Base-by-base conservation (phyloP, 2,797 vertebrate genomes). In the Phoxinus dragarum region DNA sequence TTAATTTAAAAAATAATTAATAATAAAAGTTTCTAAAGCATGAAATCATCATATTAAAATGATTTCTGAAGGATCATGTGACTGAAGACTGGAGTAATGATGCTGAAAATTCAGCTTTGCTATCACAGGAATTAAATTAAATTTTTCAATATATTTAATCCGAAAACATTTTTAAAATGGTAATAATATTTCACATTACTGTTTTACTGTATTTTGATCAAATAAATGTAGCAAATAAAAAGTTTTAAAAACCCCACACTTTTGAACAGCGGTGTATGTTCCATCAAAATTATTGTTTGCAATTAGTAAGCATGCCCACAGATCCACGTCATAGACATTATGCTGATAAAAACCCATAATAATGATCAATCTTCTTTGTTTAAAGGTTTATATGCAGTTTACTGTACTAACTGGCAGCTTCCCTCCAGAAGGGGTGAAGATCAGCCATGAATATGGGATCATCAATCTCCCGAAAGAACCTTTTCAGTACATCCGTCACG, bases 381-480 rank as follows among this genome's bases (percentile, higher is more conserved):
- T 59, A 6, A 21, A 82, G 10, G 10, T 38, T n/a, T 12, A n/a
- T 16, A 64, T 38, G 3, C 19, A 72, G 27, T 56, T 49, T 69
- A 74, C 23, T 52, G 42, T 64, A 91, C 90, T 90, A 31, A 97
- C 97, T 97, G 27, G 98, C 97, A 71, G 98, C 97, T 47, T 96
- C 95, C 84, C 96, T 97, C 98, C 98, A 99, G 85, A 97, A 95
- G 0, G 96, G 95, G 86, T 98, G 96, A 61, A 98, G 94, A 84
- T 97, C 96, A 5, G 94, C 94, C 92, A 97, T 97, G 91, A 99
- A 98, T 90, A 99, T 90, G 0, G 97, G 98, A 89, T 99, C 98
- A 2, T 98, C 97, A 0, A 99, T 93, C 91, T 99, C 98, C 1
- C 98, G 95, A 93, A 99, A 99, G 93, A 99, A 99, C 91, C 98